A percentile compares a stretch with the other conserved stretches of the same genome.
Conservation (phyloP, 2,797 vertebrate species). For the Sebastes cheni region DNA sequence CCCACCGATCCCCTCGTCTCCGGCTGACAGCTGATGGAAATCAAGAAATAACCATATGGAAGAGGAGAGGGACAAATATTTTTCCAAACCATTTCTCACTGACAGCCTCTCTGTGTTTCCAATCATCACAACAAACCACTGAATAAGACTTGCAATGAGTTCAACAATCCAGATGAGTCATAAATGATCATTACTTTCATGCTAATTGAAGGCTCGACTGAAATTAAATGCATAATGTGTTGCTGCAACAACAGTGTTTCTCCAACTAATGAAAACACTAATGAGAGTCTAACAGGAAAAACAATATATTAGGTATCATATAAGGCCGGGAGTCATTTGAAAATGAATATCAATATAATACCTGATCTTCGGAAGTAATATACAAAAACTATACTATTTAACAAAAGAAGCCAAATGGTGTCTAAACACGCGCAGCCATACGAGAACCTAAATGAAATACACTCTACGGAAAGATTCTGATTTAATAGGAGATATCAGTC, state of each 20-base stretch:
- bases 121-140: not conserved
- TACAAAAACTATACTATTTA: not conserved
- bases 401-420: not conserved
- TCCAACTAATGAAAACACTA: not conserved
- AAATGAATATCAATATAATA: not conserved
- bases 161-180: not conserved
- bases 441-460: fast-evolving
- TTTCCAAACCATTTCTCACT: not conserved
- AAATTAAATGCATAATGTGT: not conserved
- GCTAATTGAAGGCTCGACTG: not conserved
- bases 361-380: not conserved
- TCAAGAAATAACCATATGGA: not conserved
- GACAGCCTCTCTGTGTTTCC: not conserved
- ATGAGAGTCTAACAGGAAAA: not conserved
- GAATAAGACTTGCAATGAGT: not conserved
- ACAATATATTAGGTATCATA: not conserved
- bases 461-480: not conserved
- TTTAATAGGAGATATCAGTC: not conserved
- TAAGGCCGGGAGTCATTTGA: not conserved
- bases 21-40: conserved; percentile 16
- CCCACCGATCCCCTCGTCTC: not conserved
- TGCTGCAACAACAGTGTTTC: not conserved
- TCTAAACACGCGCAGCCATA: not conserved
- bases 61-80: not conserved
- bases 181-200: not conserved